Percentiles rank a stretch among this genome's conserved stretches.
These are phyloP conservation scores for Bambusicola thoracicus DNA, from an alignment of 2,113 vertebrate genomes.

Conservation along the genomic window DNA sequence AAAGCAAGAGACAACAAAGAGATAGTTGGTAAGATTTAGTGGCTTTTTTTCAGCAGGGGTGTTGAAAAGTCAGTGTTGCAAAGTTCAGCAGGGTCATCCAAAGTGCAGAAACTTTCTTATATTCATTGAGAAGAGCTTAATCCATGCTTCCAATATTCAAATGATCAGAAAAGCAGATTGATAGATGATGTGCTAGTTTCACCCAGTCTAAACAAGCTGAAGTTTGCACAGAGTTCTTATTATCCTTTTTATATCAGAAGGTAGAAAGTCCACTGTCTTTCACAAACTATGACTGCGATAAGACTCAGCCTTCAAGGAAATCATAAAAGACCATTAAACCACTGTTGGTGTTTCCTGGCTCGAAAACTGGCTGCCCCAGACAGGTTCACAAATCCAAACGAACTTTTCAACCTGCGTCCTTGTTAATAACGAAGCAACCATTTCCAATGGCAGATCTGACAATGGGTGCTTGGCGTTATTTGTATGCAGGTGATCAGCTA, in stretches of 20 bases:
- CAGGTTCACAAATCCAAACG: not conserved
- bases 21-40: conserved; percentile 85
- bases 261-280: conserved; percentile 76
- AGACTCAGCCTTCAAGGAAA: conserved; percentile 66
- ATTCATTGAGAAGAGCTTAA: conserved; percentile 48
- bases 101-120: conserved; percentile 84
- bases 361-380: not conserved
- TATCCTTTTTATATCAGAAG: conserved; percentile 60
- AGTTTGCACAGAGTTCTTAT: not conserved
- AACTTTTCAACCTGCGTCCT: not conserved
- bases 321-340: conserved; percentile 60
- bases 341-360: conserved; percentile 23
- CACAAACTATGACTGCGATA: conserved; percentile 64
- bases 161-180: not conserved
- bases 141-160: conserved; percentile 32
- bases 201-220: conserved; percentile 20
- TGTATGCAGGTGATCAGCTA: not conserved
- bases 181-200: conserved; percentile 44
- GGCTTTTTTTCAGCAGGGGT: conserved; percentile 82
- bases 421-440: not conserved
- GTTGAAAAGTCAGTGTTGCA: conserved; percentile 81
- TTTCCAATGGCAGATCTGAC: not conserved
- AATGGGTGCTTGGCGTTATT: not conserved
- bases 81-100: conserved; percentile 89
- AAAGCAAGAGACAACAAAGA: conserved; percentile 81